Base-by-base conservation (phyloP, 2,113 vertebrate genomes). In the Clupea harengus region DNA sequence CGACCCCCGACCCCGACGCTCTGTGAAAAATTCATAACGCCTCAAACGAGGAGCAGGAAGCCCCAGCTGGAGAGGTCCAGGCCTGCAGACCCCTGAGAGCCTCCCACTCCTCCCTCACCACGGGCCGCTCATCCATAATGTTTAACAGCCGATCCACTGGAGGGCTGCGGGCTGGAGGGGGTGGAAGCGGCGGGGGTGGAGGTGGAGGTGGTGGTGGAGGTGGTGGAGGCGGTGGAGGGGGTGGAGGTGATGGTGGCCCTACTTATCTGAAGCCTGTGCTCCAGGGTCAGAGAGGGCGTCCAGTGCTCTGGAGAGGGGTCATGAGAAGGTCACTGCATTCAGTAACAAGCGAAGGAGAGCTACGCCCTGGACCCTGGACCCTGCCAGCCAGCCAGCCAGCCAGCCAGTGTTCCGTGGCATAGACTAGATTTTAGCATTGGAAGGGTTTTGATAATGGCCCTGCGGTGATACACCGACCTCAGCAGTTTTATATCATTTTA, bases 21-120 rank as follows among this genome's bases (percentile, higher is more conserved):
- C 54, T 89, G 87, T 47, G 81, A 54, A 95, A 94, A 93, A 93
- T 92, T 93, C 92, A 93, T 92, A 91, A 91, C 89, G 90, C 89
- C 45, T 88, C 88, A 60, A 91, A 92, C 90, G 90, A 93, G 92
- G 89, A 47, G 88, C 90, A 44, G 32, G 28, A 89, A 22, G 44
- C 91, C 90, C 88, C 90, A 89, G 86, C 92, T 92, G 25, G 11
- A 75, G 67, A 75, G 64, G n/a, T 67, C n/a, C n/a, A n/a, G 64
- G 8, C 67, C 11, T 13, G 28, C 67, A 2, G 7, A 9, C 9
- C 28, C 72, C 25, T 15, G 10, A 78, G 10, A 78, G 32, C 72
- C 72, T 78, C 72, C 28, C 72, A 44, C 72, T 78, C 32, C 72
- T 78, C 28, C 5, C 7, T 32, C 22, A 4, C 32, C 28, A 39